These are phyloP conservation scores for Acinonyx jubatus DNA, from an alignment of 2,113 vertebrate species.

Conservation along the genomic window DNA sequence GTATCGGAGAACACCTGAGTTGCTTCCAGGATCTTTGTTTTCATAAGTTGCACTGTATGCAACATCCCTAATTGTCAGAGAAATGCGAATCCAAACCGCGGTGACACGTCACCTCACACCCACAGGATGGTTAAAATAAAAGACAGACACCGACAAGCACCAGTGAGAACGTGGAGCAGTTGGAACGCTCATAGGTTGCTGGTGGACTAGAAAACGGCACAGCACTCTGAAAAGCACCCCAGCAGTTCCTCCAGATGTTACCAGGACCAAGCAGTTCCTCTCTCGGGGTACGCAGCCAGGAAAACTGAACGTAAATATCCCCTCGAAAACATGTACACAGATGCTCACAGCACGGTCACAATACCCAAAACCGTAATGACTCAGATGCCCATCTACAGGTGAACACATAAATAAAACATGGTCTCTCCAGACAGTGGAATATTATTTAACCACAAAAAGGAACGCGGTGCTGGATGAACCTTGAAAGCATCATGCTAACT, in stretches of 20 bases:
- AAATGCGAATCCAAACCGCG: not conserved
- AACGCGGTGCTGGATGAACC: rapidly evolving
- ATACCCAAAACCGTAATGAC: too few species aligned
- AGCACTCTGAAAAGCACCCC: not conserved
- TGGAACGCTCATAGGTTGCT: not conserved
- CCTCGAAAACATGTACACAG: not conserved
- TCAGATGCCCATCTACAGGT: rapidly evolving
- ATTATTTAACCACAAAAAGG: not conserved
- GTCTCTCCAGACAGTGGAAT: too few species aligned
- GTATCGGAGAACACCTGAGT: rapidly evolving
- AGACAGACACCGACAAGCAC: too few species aligned
- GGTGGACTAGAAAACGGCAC: too few species aligned
- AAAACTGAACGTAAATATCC: rapidly evolving
- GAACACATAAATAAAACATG: not conserved
- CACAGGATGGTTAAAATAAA: too few species aligned
- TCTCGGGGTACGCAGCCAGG: not conserved
- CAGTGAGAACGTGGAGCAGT: not conserved
- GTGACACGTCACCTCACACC: not conserved
- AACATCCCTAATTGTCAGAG: not conserved
- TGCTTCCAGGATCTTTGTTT: not conserved
- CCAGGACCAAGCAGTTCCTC: not conserved
- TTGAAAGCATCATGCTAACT: rapidly evolving
- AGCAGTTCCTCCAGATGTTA: too few species aligned
- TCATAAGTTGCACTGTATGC: not conserved
- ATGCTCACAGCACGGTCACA: not conserved